Evolutionary conservation across 2,888 invertebrate genomes (phyloP).

Genomic region (Caenorhabditis macrosperma): DNA sequence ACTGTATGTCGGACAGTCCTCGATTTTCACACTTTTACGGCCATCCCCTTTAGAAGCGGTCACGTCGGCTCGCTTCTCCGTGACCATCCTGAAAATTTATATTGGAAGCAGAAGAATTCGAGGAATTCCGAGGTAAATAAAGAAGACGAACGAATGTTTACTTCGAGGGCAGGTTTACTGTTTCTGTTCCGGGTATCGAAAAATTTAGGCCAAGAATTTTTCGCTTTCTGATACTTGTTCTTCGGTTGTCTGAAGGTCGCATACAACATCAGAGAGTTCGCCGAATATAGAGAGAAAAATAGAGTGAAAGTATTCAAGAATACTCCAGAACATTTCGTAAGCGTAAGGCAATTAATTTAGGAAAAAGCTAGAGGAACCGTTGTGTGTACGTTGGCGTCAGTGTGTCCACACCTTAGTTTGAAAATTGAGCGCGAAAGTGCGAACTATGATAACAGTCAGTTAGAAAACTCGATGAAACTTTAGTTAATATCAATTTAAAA

Average conservation of each 20-base stretch:
- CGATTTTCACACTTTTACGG: conserved; percentile 56
- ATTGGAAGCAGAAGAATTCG: not conserved
- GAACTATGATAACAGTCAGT: not conserved
- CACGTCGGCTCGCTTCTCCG: conserved; percentile 30
- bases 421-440: conserved; percentile 27
- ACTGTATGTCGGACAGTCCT: conserved; percentile 56
- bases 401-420: conserved; percentile 13
- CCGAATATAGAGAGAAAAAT: not conserved
- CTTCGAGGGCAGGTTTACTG: conserved; percentile 13
- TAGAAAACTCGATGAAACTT: no score
- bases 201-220: conserved; percentile 31
- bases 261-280: not conserved
- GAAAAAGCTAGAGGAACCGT: conserved; percentile 9
- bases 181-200: conserved; percentile 24
- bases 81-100: conserved; percentile 41
- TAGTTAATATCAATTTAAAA: no score
- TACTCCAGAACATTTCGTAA: not conserved
- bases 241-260: not conserved
- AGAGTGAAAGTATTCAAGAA: not conserved
- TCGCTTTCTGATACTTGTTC: not conserved
- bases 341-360: not conserved
- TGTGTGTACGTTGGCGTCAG: not conserved
- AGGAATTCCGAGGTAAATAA: conserved; percentile 36
- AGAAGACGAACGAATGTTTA: not conserved
- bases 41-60: conserved; percentile 38